These are phyloP conservation scores for Megaceryle alcyon DNA, from an alignment of 2,797 vertebrate species.

Conservation along the genomic window DNA sequence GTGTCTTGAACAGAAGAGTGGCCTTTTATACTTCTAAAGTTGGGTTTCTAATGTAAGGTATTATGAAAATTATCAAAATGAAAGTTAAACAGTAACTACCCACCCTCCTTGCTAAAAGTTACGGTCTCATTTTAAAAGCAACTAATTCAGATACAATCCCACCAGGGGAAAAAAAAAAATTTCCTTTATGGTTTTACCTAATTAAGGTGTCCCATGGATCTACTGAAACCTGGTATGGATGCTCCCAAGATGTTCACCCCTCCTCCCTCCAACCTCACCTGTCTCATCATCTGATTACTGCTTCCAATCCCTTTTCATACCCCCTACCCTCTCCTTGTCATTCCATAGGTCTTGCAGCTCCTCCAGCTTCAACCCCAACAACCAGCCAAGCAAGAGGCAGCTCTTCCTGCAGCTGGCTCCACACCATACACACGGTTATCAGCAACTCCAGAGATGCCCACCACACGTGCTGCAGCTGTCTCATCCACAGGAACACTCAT, in stretches of 20 bases:
- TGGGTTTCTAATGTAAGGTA: background rate
- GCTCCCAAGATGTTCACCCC: background rate
- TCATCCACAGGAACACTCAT: background rate
- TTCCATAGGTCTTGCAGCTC: background rate
- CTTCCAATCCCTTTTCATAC: background rate
- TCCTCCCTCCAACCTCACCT: background rate
- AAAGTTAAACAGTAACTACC: background rate
- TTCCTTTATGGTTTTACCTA: background rate
- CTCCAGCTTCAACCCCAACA: background rate
- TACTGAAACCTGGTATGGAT: background rate
- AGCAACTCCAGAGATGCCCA: background rate
- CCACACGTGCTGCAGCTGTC: background rate
- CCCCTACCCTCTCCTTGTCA: background rate
- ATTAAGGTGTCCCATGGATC: background rate
- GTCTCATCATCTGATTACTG: background rate
- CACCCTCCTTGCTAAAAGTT: background rate
- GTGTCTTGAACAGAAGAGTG: background rate
- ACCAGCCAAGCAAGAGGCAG: background rate
- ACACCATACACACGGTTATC: accelerated
- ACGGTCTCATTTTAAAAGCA: background rate
- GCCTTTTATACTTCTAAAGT: background rate
- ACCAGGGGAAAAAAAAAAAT: background rate
- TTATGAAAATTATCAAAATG: background rate
- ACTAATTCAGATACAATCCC: background rate
- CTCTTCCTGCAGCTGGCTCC: background rate